Evolutionary conservation across 1,140 invertebrate species (phyloP).

Genomic region (Plectus sambesii): DNA sequence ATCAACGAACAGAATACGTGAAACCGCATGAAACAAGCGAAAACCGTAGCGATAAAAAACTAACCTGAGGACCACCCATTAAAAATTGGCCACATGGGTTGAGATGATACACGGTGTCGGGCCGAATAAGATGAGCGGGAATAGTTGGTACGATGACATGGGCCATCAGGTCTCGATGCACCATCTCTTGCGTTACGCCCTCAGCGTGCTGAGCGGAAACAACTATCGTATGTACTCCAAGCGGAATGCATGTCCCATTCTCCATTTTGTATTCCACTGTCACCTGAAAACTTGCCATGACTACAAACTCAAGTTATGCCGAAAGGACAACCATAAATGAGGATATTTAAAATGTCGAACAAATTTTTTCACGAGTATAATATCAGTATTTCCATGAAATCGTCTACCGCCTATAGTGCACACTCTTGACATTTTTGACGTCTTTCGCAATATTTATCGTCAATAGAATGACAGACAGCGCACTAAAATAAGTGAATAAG

Average conservation of each 20-base stretch:
- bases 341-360: too few species aligned
- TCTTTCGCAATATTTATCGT: too few species aligned
- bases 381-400: too few species aligned
- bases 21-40: too few species aligned
- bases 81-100: slow-evolving; percentile 94
- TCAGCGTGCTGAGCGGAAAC: slow-evolving; percentile 91
- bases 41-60: too few species aligned
- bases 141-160: slow-evolving; percentile 86
- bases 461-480: slow-evolving; percentile 3
- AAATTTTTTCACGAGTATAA: too few species aligned
- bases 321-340: too few species aligned
- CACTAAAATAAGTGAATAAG: neutral
- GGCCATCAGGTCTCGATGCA: slow-evolving; percentile 72
- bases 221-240: slow-evolving; percentile 88
- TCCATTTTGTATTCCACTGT: slow-evolving; percentile 51
- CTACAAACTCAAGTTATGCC: too few species aligned
- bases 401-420: too few species aligned
- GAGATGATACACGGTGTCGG: slow-evolving; percentile 80
- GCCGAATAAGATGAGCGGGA: slow-evolving; percentile 75
- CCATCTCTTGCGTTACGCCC: slow-evolving; percentile 69
- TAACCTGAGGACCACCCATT: slow-evolving; percentile 49
- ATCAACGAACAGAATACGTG: too few species aligned
- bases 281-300: slow-evolving; percentile 42
- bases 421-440: too few species aligned
- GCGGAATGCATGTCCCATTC: slow-evolving; percentile 67